Evolutionary conservation across 2,113 vertebrate species (phyloP).

Genomic region (Myotis davidii): DNA sequence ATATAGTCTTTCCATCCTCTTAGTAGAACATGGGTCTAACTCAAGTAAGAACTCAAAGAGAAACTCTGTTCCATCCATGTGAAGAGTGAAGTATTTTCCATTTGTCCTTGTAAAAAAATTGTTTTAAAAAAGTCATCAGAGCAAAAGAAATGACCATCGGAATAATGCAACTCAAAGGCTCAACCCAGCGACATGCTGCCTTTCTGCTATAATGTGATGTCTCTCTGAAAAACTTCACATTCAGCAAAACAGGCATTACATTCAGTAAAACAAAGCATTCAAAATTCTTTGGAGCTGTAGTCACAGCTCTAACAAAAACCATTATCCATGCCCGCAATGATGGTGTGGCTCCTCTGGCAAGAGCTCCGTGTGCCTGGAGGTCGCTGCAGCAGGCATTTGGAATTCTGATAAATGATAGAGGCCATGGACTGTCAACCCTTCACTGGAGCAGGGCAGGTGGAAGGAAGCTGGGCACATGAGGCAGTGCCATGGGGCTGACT

Average conservation of each 20-base stretch:
- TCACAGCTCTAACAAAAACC: not conserved
- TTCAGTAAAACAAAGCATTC: not conserved
- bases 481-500: not conserved
- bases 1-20: slow-evolving; percentile 46
- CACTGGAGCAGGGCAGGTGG: not conserved
- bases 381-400: not conserved
- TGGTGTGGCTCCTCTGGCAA: not conserved
- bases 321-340: not conserved
- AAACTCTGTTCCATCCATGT: slow-evolving; percentile 35
- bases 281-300: not conserved
- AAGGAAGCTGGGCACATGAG: accelerated
- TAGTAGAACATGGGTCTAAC: slow-evolving; percentile 30
- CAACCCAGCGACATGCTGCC: not conserved
- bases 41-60: not conserved
- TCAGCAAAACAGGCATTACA: not conserved
- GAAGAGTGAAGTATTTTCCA: slow-evolving; percentile 48
- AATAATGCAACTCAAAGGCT: not conserved
- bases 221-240: not conserved
- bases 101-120: not conserved
- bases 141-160: not conserved
- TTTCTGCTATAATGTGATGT: not conserved
- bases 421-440: too few species aligned
- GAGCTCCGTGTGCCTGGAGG: not conserved
- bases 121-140: not conserved
- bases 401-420: not conserved